Conservation (phyloP, 2,888 invertebrate genomes). For the Drosophila borborema region DNA sequence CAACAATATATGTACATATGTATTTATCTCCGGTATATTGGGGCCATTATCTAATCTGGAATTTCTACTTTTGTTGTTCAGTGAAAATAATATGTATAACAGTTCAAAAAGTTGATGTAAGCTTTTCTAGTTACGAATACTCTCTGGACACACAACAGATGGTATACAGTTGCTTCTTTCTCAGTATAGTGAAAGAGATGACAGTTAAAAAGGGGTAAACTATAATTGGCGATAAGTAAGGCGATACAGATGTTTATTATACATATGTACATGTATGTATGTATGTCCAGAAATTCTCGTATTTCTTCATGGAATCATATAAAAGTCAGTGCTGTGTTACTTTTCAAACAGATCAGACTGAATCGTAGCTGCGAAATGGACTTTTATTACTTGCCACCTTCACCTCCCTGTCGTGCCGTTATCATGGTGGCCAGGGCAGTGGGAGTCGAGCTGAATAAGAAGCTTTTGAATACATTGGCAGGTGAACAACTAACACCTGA, state of each 20-base stretch:
- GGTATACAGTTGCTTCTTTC: background rate
- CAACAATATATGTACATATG: no score
- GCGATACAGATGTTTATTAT: background rate
- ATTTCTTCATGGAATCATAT: background rate
- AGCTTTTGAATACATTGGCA: conserved; percentile 86
- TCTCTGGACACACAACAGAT: background rate
- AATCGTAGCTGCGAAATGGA: conserved; percentile 85
- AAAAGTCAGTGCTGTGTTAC: conserved; percentile 3
- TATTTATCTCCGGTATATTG: no score
- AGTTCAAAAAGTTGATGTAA: background rate
- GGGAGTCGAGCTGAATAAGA: conserved; percentile 88
- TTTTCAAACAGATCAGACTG: background rate
- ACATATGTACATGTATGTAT: no score
- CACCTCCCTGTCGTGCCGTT: conserved; percentile 88
- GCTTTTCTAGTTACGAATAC: background rate
- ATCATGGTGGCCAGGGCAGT: conserved; percentile 88
- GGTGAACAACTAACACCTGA: conserved; percentile 89
- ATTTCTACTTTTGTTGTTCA: background rate
- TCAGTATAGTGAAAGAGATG: background rate
- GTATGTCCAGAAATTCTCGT: background rate
- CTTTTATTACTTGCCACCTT: conserved; percentile 83
- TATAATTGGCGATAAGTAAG: background rate
- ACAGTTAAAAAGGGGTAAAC: background rate
- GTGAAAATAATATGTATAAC: background rate
- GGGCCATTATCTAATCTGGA: no score